Conservation (phyloP, 2,797 vertebrate species). For the Enteromius paludinosus region DNA sequence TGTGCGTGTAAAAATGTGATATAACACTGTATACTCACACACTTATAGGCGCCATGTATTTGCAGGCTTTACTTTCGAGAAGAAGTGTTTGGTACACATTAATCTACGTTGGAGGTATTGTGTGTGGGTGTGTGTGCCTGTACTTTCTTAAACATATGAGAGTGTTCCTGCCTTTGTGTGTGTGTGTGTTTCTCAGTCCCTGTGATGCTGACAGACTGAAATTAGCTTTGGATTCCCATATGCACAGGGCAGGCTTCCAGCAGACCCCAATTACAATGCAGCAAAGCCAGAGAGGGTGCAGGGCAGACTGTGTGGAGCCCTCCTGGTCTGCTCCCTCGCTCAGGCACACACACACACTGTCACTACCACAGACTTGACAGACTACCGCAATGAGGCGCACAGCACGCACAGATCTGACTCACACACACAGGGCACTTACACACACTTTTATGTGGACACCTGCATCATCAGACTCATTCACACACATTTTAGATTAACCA, state of each 20-base stretch:
- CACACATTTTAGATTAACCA: conserved; percentile 25
- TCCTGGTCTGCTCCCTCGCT: conserved; percentile 72
- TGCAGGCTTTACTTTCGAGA: conserved; percentile 6
- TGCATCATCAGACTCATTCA: conserved; percentile 30
- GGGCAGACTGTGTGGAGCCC: conserved; percentile 82
- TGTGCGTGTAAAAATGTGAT: not conserved
- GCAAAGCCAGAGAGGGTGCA: conserved; percentile 77
- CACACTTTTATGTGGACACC: conserved; percentile 41
- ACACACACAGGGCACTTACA: conserved; percentile 5
- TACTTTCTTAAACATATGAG: conserved; percentile 31
- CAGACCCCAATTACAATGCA: conserved; percentile 82
- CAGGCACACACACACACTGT: conserved; percentile 61
- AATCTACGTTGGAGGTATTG: conserved; percentile 30
- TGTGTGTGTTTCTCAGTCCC: conserved; percentile 48
- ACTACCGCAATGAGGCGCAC: conserved; percentile 61
- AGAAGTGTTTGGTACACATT: conserved; percentile 2
- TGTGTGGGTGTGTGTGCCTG: conserved; percentile 23
- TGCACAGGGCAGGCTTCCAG: conserved; percentile 77
- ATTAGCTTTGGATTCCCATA: conserved; percentile 77
- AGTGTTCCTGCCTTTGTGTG: conserved; percentile 43
- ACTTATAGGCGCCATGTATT: not conserved
- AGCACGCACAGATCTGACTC: conserved; percentile 66
- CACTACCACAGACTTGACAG: conserved; percentile 67
- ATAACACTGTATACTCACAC: too few relatives aligned
- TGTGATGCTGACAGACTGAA: conserved; percentile 71